phyloP scores from a whole-genome alignment of 2,888 invertebrate species.

The Xestia rhomboidea region DNA sequence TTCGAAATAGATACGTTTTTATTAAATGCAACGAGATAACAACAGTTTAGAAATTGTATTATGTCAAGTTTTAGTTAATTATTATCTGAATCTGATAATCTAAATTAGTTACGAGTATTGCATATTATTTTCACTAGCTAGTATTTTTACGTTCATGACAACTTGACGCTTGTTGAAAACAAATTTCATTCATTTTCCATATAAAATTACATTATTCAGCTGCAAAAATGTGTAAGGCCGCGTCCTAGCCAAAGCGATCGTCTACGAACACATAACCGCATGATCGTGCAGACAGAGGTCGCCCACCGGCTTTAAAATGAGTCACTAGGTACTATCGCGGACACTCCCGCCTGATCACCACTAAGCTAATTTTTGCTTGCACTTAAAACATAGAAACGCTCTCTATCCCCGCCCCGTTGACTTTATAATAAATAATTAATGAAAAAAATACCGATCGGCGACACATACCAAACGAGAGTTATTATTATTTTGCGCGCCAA shows the following conservation, averaged over 20 bases:
- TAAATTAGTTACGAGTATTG: conserved; percentile 11
- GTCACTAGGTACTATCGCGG: too few species aligned
- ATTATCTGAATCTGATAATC: neutral
- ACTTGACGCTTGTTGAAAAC: neutral
- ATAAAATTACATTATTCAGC: neutral
- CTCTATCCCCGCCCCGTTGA: too few species aligned
- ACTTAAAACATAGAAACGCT: too few species aligned
- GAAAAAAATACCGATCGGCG: too few species aligned
- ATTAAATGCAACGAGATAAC: conserved; percentile 17
- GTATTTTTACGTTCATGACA: neutral
- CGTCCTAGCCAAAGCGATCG: neutral
- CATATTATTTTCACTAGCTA: neutral
- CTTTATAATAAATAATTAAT: too few species aligned
- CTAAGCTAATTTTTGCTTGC: too few species aligned
- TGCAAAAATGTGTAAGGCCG: neutral
- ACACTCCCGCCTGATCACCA: too few species aligned
- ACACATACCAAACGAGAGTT: too few species aligned
- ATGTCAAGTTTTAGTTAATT: conserved; percentile 8
- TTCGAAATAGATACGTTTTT: conserved; percentile 36
- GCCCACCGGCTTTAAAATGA: neutral
- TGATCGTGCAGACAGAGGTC: neutral
- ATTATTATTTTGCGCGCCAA: too few species aligned
- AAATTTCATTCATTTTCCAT: neutral
- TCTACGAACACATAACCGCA: neutral
- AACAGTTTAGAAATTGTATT: conserved; percentile 15